Evolutionary conservation across 1,140 invertebrate genomes (phyloP), one percentile per base, ranked within the genome.

Genomic region (Carcinoscorpius rotundicauda): DNA sequence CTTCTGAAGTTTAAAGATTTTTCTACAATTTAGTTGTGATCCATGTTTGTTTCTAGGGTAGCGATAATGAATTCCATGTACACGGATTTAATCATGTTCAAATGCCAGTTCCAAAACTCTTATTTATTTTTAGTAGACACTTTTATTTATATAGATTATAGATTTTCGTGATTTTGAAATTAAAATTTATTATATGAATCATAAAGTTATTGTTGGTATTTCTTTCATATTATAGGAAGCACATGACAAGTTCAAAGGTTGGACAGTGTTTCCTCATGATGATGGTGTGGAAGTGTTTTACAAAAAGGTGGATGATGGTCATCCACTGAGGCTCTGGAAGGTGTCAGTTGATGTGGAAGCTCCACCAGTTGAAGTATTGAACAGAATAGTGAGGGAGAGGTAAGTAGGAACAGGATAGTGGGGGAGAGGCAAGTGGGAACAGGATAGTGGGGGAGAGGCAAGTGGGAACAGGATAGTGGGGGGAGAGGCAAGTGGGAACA

Each of bases 221-320:
- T 29, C 29, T 29, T 29, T 29, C 29, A 29, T 29, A 29, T 49
- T 55, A 48, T 48, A 71, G 70, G 71, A 71, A 64, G 29, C 58
- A 5, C 61, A 61, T 61, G 71, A 71, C 6, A 67, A 68, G 87
- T 85, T 72, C 81, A 88, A 71, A 66, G 89, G 89, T 57, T 93
- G 90, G 90, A 84, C 89, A 64, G 83, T 80, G 48, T 81, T 88
- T 49, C 82, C 81, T 55, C 84, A 82, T 66, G 64, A 64, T 52
- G 87, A 90, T 67, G 85, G 84, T 72, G 85, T 94, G 10, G 93
- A 96, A 73, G 82, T 96, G 71, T 85, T 87, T 53, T 94, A 89
- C 75, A 93, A 93, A 75, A 96, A 96, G 76, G 75, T 95, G 3
- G 87, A 86, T 4, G 93, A 97, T 74, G 90, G 89, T 5, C 89